Conservation (phyloP, 2,888 invertebrate species). For the Antheraea yamamai region DNA sequence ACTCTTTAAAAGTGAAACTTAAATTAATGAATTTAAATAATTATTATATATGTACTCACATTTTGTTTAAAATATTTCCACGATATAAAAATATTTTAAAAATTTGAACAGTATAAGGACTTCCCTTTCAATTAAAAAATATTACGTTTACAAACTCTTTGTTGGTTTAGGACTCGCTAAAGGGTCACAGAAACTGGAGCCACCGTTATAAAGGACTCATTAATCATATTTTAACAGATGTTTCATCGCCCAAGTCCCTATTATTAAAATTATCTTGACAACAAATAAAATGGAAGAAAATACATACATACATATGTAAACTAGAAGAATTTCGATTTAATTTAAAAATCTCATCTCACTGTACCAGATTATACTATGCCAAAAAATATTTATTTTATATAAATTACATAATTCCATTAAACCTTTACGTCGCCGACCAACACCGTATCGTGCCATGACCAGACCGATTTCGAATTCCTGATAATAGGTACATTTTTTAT, state of each 20-base stretch:
- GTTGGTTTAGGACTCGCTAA: constrained; percentile 23
- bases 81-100: background rate
- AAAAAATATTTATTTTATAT: too few relatives aligned
- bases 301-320: background rate
- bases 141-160: constrained; percentile 21
- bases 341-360: background rate
- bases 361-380: too few relatives aligned
- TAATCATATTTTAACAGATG: constrained; percentile 24
- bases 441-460: too few relatives aligned
- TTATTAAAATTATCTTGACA: constrained; percentile 24
- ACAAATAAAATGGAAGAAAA: constrained; percentile 18
- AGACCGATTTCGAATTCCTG: too few relatives aligned
- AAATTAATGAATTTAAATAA: too few relatives aligned
- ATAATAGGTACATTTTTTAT: too few relatives aligned
- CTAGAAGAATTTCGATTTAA: background rate
- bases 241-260: constrained; percentile 16
- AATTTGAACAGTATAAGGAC: constrained; percentile 10
- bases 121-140: constrained; percentile 23
- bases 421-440: too few relatives aligned
- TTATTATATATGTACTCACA: background rate
- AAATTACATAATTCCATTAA: too few relatives aligned
- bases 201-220: constrained; percentile 20
- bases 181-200: constrained; percentile 24
- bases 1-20: too few relatives aligned
- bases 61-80: background rate